Percentiles rank a stretch among this genome's conserved stretches.
phyloP scores from a whole-genome alignment of 1,140 invertebrate genomes.

The Kradibia gibbosae region DNA sequence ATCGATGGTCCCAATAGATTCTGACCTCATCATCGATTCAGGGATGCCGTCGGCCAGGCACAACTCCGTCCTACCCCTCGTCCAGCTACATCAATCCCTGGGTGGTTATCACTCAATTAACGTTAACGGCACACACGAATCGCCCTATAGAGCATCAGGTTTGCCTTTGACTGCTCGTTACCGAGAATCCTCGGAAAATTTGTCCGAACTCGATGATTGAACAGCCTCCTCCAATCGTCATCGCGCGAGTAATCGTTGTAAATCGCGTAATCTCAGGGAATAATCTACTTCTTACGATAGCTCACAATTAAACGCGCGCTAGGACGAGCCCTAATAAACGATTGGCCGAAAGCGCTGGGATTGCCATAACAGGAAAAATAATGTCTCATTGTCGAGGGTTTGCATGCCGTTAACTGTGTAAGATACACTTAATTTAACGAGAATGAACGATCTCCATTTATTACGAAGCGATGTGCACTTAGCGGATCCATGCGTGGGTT shows the following conservation, averaged over 20 bases:
- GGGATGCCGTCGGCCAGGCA: not conserved
- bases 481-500: not conserved
- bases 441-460: not conserved
- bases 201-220: too few species aligned
- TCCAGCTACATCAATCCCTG: not conserved
- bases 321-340: not conserved
- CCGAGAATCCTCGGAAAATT: too few species aligned
- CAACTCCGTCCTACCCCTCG: too few species aligned
- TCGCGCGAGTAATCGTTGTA: too few species aligned
- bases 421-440: not conserved
- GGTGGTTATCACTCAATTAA: conserved; percentile 69
- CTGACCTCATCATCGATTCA: not conserved
- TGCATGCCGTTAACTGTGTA: not conserved
- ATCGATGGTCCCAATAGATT: too few species aligned
- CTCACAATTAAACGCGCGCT: not conserved
- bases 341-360: not conserved
- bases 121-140: conserved; percentile 58
- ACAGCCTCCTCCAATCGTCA: too few species aligned
- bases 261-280: not conserved
- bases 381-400: not conserved
- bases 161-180: too few species aligned
- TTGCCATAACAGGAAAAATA: not conserved
- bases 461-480: not conserved
- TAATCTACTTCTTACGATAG: not conserved
- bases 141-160: not conserved